phyloP scores from a whole-genome alignment of 2,113 vertebrate genomes.

The Protobothrops flavoviridis region DNA sequence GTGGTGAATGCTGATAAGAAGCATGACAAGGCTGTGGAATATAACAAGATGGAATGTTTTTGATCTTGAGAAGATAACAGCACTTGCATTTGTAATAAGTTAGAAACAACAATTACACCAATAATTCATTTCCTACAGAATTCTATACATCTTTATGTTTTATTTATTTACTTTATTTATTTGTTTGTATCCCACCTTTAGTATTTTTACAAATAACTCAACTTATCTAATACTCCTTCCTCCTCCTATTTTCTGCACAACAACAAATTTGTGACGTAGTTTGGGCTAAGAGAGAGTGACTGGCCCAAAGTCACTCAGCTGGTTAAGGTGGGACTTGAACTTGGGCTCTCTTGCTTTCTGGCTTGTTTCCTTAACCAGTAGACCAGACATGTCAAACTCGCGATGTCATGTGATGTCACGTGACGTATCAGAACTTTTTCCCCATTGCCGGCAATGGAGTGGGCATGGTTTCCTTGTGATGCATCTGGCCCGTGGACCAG shows the following conservation, averaged over 20 bases:
- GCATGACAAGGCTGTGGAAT: not conserved
- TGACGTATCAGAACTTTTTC: no score
- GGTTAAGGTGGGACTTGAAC: not conserved
- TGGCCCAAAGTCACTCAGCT: not conserved
- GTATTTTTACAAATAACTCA: not conserved
- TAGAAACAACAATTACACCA: not conserved
- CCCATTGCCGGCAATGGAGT: no score
- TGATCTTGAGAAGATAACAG: not conserved
- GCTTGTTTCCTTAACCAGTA: not conserved
- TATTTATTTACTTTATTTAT: not conserved
- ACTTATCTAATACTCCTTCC: not conserved
- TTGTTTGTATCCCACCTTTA: not conserved
- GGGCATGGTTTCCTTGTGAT: no score
- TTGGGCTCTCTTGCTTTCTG: not conserved
- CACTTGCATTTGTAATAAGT: not conserved
- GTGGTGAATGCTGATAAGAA: not conserved
- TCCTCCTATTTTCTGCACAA: not conserved
- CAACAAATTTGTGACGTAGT: not conserved
- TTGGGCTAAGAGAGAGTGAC: not conserved
- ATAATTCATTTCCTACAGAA: not conserved
- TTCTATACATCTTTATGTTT: not conserved
- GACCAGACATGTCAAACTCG: no score
- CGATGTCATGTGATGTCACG: no score
- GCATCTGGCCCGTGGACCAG: no score
- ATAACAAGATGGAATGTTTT: not conserved